Base-by-base conservation (phyloP, 1,140 invertebrate species). In the Drosophila guanche region DNA sequence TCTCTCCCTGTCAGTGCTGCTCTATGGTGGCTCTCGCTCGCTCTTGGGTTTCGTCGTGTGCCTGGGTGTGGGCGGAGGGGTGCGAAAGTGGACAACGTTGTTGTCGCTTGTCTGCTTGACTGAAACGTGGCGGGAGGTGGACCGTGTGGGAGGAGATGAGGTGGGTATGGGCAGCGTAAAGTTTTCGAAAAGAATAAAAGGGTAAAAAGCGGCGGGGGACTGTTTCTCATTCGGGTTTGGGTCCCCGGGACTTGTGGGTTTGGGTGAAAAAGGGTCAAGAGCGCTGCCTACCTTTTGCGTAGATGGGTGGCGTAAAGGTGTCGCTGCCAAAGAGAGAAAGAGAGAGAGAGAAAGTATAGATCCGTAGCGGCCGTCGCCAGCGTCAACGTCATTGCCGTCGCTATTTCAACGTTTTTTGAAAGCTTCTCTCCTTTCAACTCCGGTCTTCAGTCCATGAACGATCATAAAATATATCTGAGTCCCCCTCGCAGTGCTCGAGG, bases 11-110 rank as follows among this genome's bases (percentile, higher is more conserved):
- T 14, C 40, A 43, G 27, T 51, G 10, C 8, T 37, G 33, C 41
- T 27, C 63, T 27, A 22, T 33, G 22, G 23, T 23, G 53, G 48
- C 42, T 67, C 62, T 46, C 48, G 63, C 63, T 67, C 48, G 14
- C 25, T 53, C 58, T 23, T 23, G 12, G n/a, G 33, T 4, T n/a
- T n/a, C 8, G 45, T n/a, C 7, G 29, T 16, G 23, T 14, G 16
- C 27, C 2, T 8, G 33, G 27, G 37, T n/a, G 10, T 42, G 14
- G 16, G 33, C n/a, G 33, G 41, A 23, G 40, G 57, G 76, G 81
- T 86, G 83, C 78, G 81, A 86, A 88, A 86, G 78, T 86, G 81
- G 81, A 86, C 81, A 85, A 85, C 83, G 81, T 86, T 88, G 81
- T 88, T 86, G 81, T 85, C 81, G 78, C 77, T 88, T 85, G 81